Evolutionary conservation across 2,113 vertebrate genomes (phyloP), one percentile per base, ranked within the genome.

Genomic region (Nanger granti): DNA sequence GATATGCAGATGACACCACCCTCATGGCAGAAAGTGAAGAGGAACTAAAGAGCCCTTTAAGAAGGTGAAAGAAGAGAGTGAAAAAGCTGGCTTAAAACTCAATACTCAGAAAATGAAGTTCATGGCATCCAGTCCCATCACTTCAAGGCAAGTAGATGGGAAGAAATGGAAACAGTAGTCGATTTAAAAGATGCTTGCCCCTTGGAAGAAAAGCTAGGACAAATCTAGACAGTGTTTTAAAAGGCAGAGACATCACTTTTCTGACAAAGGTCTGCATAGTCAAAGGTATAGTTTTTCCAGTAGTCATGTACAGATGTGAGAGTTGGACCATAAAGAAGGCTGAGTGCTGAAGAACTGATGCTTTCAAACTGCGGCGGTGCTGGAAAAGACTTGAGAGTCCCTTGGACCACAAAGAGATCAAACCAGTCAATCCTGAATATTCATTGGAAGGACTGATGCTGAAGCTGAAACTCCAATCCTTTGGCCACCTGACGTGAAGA

Each of bases 331-430:
- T 73, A 73, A 73, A 41, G 20, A 73, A 41, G 37, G 73, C 73
- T 28, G 41, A 79, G 73, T 44, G 37, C 37, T 44, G 11, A 28
- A 79, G 24, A 28, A 79, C 0, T 79, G 73, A 79, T 28, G 24
- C 37, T 7, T 79, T 79, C 0, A 2, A 44, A 28, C 73, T 79
- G 73, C 0, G 3, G 37, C 12, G 3, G 37, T 44, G 73, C 73
- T 79, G 12, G 41, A 79, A 13, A 76, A 76, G 73, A 79, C 24
- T 76, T 76, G 37, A 28, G 37, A 44, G 73, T 28, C 73, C 73
- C 37, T 8, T 44, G 37, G 73, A 44, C 11, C 22, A 44, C 73
- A 79, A 44, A 44, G 73, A 79, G 73, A 79, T 79, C 73, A 41
- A 79, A 79, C 37, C 37, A 44, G 73, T 79, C 73, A 79, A 26